Evolutionary conservation across 2,113 vertebrate genomes (phyloP).

Genomic region (Zapornia atra): DNA sequence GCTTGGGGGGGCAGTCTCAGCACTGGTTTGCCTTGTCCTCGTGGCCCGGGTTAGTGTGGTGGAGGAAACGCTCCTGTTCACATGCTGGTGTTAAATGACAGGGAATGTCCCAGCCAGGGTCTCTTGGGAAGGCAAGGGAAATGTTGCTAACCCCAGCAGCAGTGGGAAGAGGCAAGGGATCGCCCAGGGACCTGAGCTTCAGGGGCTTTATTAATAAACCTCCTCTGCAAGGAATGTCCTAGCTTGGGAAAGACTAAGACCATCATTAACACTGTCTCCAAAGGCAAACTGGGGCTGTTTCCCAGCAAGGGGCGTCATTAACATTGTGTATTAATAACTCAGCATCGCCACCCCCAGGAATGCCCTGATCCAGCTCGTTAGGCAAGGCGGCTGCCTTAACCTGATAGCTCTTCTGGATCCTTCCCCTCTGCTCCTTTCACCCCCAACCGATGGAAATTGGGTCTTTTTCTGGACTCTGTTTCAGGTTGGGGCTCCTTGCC

Average conservation of each 20-base stretch:
- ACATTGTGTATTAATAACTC: conserved; percentile 20
- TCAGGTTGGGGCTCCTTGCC: background rate
- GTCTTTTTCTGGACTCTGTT: background rate
- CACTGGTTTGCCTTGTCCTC: background rate
- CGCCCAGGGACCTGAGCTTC: background rate
- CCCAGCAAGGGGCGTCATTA: background rate
- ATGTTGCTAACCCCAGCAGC: background rate
- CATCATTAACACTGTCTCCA: background rate
- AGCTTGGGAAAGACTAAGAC: background rate
- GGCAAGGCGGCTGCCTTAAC: background rate
- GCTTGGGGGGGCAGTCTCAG: background rate
- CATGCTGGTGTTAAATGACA: background rate
- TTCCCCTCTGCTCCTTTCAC: background rate
- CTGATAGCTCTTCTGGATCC: background rate
- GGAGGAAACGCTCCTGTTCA: background rate
- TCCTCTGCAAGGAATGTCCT: background rate
- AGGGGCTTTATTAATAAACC: background rate
- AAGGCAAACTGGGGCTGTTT: background rate
- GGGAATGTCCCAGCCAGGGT: background rate
- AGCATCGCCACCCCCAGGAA: background rate
- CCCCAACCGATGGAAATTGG: background rate
- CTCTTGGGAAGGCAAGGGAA: background rate
- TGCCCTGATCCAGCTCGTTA: background rate
- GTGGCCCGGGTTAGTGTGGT: accelerated
- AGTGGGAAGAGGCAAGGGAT: accelerated